A percentile compares a stretch with the other conserved stretches of the same genome.
Evolutionary conservation across 2,888 invertebrate species (phyloP).

Genomic region (Zhuqinia jingwanae): DNA sequence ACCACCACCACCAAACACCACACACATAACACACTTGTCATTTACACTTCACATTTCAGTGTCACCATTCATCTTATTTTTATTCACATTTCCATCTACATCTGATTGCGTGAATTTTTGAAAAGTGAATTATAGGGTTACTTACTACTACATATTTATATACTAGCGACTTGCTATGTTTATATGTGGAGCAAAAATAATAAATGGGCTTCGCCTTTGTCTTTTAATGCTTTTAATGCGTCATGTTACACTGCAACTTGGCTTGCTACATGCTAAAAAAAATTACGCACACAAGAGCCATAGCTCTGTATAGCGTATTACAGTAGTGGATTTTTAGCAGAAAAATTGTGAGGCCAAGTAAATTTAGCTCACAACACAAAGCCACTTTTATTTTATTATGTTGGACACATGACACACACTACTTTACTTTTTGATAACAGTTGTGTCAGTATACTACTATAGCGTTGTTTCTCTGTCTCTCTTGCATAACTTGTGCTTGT

Average conservation of each 20-base stretch:
- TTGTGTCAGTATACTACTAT: conserved; percentile 21
- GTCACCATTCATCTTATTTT: conserved; percentile 41
- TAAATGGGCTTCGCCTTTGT: conserved; percentile 23
- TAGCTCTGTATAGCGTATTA: conserved; percentile 21
- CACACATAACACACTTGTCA: conserved; percentile 29
- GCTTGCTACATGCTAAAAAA: too few species aligned
- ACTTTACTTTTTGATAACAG: conserved; percentile 3
- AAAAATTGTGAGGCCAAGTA: not conserved
- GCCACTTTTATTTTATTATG: not conserved
- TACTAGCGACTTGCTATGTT: too few species aligned
- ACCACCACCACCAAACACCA: not conserved
- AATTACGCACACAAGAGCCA: not conserved
- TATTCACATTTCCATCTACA: conserved; percentile 52
- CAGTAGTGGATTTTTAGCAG: conserved; percentile 8
- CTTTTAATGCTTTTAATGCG: conserved; percentile 7
- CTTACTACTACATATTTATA: too few species aligned
- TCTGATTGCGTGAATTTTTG: conserved; percentile 52
- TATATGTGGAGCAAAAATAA: not conserved
- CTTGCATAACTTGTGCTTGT: not conserved
- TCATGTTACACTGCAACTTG: not conserved
- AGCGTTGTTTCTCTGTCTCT: not conserved
- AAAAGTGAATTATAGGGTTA: conserved; percentile 47
- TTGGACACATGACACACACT: conserved; percentile 29
- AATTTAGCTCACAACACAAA: not conserved
- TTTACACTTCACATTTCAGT: conserved; percentile 5